These are phyloP conservation scores for Tetanocera ferruginea DNA, from an alignment of 2,888 invertebrate genomes.

Conservation along the genomic window DNA sequence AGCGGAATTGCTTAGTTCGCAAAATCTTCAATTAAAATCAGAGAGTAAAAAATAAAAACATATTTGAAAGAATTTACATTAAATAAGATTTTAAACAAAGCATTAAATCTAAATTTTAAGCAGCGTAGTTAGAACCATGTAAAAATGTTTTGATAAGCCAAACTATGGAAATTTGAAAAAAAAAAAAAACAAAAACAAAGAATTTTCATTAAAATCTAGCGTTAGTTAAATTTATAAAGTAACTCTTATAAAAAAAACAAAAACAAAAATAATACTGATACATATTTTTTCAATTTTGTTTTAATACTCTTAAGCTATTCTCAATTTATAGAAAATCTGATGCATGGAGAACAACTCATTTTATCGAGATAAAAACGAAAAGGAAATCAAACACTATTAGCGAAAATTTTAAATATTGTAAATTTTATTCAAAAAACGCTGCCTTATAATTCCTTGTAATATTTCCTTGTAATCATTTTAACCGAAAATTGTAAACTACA, in stretches of 20 bases:
- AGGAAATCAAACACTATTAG: constrained; percentile 29
- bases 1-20: background rate
- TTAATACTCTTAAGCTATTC: background rate
- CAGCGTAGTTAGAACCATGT: constrained; percentile 35
- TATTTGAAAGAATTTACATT: background rate
- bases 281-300: background rate
- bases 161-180: background rate
- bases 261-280: constrained; percentile 1
- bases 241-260: background rate
- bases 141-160: constrained; percentile 39
- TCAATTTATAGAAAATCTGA: constrained; percentile 11
- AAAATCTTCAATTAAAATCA: constrained; percentile 10
- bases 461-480: constrained; percentile 34
- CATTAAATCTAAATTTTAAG: constrained; percentile 1
- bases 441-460: constrained; percentile 45
- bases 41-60: background rate
- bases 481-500: constrained; percentile 30
- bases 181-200: background rate
- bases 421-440: constrained; percentile 34
- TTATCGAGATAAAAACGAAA: constrained; percentile 16
- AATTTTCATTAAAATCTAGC: constrained; percentile 16
- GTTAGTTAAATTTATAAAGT: constrained; percentile 16
- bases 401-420: constrained; percentile 34
- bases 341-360: constrained; percentile 9
- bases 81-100: constrained; percentile 12